Evolutionary conservation across 2,888 invertebrate genomes (phyloP).

Genomic region (Agrochola macilenta): DNA sequence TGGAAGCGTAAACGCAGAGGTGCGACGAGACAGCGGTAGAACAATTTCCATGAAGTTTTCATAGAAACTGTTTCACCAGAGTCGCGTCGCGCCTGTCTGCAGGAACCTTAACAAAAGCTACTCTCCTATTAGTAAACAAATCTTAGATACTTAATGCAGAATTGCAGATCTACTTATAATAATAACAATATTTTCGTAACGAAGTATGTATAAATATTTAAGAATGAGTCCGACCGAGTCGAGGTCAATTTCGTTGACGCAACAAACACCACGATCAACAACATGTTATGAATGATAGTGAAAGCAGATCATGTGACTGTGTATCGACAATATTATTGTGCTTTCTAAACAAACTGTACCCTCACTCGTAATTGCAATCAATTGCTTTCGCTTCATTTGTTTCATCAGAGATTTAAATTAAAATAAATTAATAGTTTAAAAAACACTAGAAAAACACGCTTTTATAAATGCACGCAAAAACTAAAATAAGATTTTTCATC

Average conservation of each 20-base stretch:
- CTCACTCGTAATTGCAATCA: background rate
- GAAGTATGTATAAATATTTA: constrained; percentile 43
- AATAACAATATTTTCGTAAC: constrained; percentile 6
- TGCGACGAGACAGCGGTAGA: no score
- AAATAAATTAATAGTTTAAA: no score
- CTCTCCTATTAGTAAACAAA: constrained; percentile 35
- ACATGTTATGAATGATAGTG: background rate
- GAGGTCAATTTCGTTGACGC: constrained; percentile 34
- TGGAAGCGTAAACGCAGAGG: no score
- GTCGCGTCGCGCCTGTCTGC: no score
- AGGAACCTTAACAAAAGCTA: background rate
- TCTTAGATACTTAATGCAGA: constrained; percentile 12
- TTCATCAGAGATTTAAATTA: no score
- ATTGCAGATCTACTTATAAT: background rate
- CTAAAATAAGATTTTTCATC: no score
- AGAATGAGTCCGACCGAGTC: background rate
- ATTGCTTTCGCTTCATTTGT: background rate
- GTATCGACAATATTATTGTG: background rate
- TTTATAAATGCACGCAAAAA: no score
- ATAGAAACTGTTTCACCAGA: no score
- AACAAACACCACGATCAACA: constrained; percentile 38
- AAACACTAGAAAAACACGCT: no score
- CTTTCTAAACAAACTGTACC: background rate
- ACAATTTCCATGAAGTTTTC: no score
- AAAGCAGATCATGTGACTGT: constrained; percentile 18